phyloP scores from a whole-genome alignment of 2,113 vertebrate species.

The Hypanus sabinus region DNA sequence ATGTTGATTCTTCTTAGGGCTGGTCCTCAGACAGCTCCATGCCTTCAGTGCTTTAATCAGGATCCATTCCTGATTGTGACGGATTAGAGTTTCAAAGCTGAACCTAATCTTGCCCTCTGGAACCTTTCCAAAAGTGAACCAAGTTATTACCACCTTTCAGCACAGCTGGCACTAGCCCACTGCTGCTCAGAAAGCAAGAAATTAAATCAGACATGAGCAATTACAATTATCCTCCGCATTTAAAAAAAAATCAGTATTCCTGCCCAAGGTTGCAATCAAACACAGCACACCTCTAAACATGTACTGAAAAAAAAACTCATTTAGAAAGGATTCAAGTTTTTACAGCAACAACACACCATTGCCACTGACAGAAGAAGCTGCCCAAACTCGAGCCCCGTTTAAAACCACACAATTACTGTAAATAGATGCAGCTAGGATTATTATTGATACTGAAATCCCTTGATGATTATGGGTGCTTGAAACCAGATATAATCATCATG shows the following conservation, averaged over 20 bases:
- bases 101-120: neutral
- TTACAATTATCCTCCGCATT: neutral
- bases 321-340: neutral
- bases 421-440: neutral
- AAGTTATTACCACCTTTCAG: neutral
- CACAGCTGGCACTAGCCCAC: neutral
- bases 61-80: neutral
- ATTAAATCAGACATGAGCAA: neutral
- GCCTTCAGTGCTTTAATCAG: too few species aligned
- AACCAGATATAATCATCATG: constrained; percentile 87
- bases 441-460: constrained; percentile 70
- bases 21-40: neutral
- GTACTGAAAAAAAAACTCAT: too few species aligned
- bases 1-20: neutral
- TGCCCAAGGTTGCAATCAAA: neutral
- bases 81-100: neutral
- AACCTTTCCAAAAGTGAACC: neutral
- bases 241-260: neutral
- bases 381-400: neutral
- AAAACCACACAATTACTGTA: constrained; percentile 1
- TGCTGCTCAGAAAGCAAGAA: neutral
- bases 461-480: constrained; percentile 78
- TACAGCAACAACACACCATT: neutral
- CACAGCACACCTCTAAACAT: neutral
- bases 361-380: too few species aligned